phyloP scores from a whole-genome alignment of 2,888 invertebrate species.

The Beris morrisii region DNA sequence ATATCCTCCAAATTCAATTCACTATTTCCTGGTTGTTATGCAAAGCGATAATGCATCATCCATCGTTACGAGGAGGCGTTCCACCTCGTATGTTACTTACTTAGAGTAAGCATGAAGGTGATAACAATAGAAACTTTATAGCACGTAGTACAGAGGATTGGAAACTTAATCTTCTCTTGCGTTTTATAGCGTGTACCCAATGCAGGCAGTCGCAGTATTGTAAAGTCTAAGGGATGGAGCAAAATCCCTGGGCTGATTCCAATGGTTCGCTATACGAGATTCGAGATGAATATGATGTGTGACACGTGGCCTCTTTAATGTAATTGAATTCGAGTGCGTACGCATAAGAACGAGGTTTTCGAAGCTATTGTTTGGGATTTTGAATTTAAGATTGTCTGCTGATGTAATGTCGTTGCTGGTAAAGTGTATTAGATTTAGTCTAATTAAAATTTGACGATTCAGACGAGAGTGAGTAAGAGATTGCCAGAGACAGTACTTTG shows the following conservation, averaged over 20 bases:
- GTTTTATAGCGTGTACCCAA: conserved; percentile 5
- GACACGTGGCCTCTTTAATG: conserved; percentile 43
- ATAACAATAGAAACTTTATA: conserved; percentile 10
- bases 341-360: too few relatives aligned
- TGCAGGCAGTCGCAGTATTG: background rate
- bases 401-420: too few relatives aligned
- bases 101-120: conserved; percentile 11
- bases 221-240: background rate
- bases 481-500: too few relatives aligned
- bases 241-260: background rate
- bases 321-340: conserved; percentile 43
- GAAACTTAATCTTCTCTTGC: conserved; percentile 2
- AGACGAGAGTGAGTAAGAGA: too few relatives aligned
- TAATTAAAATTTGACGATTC: too few relatives aligned
- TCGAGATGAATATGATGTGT: conserved; percentile 41
- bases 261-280: background rate
- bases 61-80: background rate
- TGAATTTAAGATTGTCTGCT: too few relatives aligned
- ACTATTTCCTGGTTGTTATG: too few relatives aligned
- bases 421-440: too few relatives aligned
- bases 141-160: background rate
- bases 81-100: background rate
- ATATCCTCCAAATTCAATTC: too few relatives aligned
- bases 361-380: too few relatives aligned
- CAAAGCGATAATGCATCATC: too few relatives aligned